These are phyloP conservation scores for Micronycteris hirsuta DNA, from an alignment of 2,113 vertebrate genomes.

Conservation along the genomic window DNA sequence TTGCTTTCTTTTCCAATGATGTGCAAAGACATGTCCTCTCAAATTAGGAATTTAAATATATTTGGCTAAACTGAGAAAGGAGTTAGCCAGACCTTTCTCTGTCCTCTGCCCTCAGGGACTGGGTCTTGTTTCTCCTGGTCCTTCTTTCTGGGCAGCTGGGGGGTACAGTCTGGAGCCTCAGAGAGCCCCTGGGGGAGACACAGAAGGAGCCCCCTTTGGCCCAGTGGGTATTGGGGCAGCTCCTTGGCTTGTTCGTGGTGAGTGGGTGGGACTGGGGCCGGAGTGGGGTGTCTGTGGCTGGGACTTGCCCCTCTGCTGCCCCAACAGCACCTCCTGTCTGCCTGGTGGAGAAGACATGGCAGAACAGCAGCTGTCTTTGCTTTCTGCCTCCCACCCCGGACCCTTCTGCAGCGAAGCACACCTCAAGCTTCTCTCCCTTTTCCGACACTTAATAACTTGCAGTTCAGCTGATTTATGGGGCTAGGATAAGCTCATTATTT, in stretches of 20 bases:
- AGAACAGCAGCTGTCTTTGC: neutral
- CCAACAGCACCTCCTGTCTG: neutral
- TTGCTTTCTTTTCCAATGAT: conserved; percentile 6
- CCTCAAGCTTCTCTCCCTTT: neutral
- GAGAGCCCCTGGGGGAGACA: conserved; percentile 36
- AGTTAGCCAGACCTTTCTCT: conserved; percentile 29
- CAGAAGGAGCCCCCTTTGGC: conserved; percentile 45
- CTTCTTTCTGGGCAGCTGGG: neutral
- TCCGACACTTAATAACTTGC: neutral
- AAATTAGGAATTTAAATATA: neutral
- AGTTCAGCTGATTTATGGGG: conserved; percentile 48
- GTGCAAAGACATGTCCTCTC: neutral
- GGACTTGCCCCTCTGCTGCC: neutral
- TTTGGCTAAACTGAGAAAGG: neutral
- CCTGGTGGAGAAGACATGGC: neutral
- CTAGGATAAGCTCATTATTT: conserved; percentile 60
- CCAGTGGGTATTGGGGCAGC: neutral
- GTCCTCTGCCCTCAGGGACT: neutral
- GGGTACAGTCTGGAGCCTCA: neutral
- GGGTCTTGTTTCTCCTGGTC: neutral
- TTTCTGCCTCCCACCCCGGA: too few species aligned
- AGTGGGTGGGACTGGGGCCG: neutral
- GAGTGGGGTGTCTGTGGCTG: neutral
- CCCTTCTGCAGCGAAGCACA: neutral
- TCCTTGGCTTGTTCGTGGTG: neutral